Percentiles rank a stretch among this genome's conserved stretches.
phyloP scores from a whole-genome alignment of 1,140 invertebrate species.

The Drosophila pachea region DNA sequence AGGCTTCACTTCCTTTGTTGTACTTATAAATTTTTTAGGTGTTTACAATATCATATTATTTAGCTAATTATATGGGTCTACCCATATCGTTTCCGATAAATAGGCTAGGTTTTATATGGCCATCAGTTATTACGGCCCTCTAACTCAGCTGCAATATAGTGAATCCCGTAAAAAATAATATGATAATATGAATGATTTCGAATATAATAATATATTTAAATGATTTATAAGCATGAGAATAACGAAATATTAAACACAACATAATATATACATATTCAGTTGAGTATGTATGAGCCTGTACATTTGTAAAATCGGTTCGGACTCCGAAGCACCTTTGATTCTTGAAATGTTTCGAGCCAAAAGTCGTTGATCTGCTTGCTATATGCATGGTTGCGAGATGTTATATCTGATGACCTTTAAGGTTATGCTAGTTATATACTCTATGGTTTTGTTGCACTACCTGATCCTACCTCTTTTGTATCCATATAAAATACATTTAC shows the following conservation, averaged over 20 bases:
- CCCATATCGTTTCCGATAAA: too few relatives aligned
- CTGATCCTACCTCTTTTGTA: not conserved
- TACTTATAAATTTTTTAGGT: too few relatives aligned
- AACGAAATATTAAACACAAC: not conserved
- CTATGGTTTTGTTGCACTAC: not conserved
- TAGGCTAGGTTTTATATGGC: too few relatives aligned
- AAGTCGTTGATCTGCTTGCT: not conserved
- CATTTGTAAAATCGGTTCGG: not conserved
- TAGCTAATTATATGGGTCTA: not conserved
- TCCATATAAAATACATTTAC: slow-evolving; percentile 4
- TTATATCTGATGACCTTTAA: too few relatives aligned
- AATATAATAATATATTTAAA: slow-evolving; percentile 3
- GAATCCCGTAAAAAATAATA: too few relatives aligned
- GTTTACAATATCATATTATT: too few relatives aligned
- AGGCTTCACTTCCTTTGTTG: too few relatives aligned
- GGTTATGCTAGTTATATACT: too few relatives aligned
- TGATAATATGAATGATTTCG: not conserved
- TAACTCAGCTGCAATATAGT: too few relatives aligned
- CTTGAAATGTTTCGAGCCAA: not conserved
- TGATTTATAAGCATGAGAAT: not conserved
- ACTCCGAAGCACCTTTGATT: not conserved
- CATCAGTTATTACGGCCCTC: too few relatives aligned
- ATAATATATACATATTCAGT: not conserved
- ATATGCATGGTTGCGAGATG: not conserved
- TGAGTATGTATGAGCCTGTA: not conserved